Evolutionary conservation across 2,888 invertebrate species (phyloP).

Genomic region (Pollenia amentaria): DNA sequence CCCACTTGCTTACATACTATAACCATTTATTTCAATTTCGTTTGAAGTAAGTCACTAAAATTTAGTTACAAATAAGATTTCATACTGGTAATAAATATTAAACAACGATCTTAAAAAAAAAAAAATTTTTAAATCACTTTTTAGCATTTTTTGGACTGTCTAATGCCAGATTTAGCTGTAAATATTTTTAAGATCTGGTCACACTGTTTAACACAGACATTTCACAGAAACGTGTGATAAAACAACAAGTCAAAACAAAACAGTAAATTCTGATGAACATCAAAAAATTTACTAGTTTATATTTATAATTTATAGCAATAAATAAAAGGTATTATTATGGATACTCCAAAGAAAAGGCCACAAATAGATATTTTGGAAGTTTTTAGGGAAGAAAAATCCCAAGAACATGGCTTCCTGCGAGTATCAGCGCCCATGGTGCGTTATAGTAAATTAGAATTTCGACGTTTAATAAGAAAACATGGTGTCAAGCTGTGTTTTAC

Average conservation of each 20-base stretch:
- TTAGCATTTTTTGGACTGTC: no score
- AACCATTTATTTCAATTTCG: no score
- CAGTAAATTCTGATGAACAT: neutral
- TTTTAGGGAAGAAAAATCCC: constrained; percentile 86
- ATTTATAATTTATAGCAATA: neutral
- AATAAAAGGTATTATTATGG: constrained; percentile 13
- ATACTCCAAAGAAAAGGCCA: constrained; percentile 25
- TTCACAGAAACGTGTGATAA: constrained; percentile 19
- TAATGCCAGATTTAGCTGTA: no score
- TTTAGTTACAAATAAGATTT: no score
- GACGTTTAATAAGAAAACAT: constrained; percentile 91
- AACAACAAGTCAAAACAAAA: constrained; percentile 57
- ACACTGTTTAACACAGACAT: neutral
- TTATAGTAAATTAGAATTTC: constrained; percentile 94
- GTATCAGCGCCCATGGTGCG: constrained; percentile 98
- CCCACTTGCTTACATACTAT: no score
- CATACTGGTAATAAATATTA: no score
- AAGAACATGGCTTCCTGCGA: constrained; percentile 87
- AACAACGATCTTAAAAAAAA: no score
- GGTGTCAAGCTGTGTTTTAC: constrained; percentile 96
- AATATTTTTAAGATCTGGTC: no score
- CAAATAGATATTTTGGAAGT: constrained; percentile 87
- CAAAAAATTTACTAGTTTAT: constrained; percentile 6
- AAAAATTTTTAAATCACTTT: no score
- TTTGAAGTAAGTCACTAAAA: no score